Conservation (phyloP, 2,888 invertebrate species). For the Apodemia zela region DNA sequence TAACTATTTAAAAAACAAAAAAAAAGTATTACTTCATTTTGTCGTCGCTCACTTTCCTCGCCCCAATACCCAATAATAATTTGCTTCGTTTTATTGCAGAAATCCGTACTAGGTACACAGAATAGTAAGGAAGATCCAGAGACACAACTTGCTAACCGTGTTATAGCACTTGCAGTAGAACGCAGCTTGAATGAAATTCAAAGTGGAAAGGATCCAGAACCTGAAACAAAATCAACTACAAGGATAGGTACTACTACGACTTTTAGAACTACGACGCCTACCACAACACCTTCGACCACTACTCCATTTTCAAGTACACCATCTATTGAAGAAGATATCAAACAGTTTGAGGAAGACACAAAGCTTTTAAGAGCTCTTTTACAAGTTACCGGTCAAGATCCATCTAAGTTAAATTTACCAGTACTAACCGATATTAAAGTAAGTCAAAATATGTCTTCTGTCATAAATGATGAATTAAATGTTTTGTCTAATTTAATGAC, state of each 20-base stretch:
- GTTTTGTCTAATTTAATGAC: conserved; percentile 59
- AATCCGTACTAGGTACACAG: conserved; percentile 65
- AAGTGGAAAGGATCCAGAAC: conserved; percentile 43
- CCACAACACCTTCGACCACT: conserved; percentile 33
- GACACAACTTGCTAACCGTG: conserved; percentile 72
- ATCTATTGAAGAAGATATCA: conserved; percentile 70
- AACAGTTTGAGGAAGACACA: conserved; percentile 73
- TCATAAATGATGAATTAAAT: conserved; percentile 51
- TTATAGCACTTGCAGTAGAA: conserved; percentile 77
- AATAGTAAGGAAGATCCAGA: conserved; percentile 63
- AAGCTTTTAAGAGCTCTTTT: conserved; percentile 68
- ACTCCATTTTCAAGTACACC: conserved; percentile 50
- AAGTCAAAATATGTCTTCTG: conserved; percentile 48
- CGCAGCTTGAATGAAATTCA: conserved; percentile 70
- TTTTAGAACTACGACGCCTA: conserved; percentile 38
- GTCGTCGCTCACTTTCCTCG: no score
- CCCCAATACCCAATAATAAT: neutral
- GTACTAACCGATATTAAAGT: conserved; percentile 49
- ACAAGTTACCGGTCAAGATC: conserved; percentile 71
- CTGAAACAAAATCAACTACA: neutral
- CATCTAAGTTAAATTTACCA: conserved; percentile 68
- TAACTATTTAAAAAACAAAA: no score
- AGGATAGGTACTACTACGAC: conserved; percentile 30
- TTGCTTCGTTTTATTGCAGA: conserved; percentile 49
- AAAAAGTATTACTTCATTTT: no score